phyloP scores from a whole-genome alignment of 2,797 vertebrate species.

The Smutsia gigantea region DNA sequence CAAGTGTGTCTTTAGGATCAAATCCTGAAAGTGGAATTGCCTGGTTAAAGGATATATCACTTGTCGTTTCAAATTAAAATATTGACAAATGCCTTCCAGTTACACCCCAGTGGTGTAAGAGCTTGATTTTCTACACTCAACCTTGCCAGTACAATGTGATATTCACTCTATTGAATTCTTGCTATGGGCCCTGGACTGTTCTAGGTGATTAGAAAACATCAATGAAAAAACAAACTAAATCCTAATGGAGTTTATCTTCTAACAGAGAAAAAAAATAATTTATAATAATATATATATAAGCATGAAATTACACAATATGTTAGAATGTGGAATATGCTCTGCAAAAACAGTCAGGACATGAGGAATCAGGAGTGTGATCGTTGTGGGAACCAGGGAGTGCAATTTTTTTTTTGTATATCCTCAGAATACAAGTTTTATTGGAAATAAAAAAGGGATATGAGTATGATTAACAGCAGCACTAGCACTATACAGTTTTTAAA shows the following conservation, averaged over 20 bases:
- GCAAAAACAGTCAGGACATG: neutral
- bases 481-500: neutral
- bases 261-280: neutral
- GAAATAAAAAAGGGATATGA: neutral
- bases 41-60: neutral
- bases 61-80: neutral
- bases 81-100: neutral
- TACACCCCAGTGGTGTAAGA: neutral
- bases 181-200: neutral
- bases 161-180: neutral
- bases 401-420: neutral
- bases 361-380: neutral
- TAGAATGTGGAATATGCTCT: neutral
- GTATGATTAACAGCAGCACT: neutral
- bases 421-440: slow-evolving; percentile 62
- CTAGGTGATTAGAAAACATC: neutral
- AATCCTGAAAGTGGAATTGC: neutral
- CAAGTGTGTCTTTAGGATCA: neutral
- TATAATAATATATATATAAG: neutral
- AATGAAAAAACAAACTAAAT: neutral
- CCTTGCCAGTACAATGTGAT: neutral
- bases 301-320: neutral
- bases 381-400: neutral
- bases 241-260: neutral
- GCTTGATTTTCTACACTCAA: neutral